These are phyloP conservation scores for Tupaia chinensis DNA, from an alignment of 2,113 vertebrate genomes.

Conservation along the genomic window DNA sequence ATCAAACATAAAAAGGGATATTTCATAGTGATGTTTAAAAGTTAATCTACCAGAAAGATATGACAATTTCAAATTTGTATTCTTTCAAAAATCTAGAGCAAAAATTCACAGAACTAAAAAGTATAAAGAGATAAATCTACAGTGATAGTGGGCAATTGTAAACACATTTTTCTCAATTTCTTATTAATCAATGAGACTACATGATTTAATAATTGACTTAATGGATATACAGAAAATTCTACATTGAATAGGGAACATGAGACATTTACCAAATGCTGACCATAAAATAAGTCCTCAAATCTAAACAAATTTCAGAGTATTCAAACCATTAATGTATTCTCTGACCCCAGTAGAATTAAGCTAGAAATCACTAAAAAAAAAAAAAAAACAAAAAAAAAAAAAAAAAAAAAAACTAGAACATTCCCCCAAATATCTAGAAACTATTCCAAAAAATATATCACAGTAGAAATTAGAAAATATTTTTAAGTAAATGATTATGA, in stretches of 20 bases:
- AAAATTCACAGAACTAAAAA: conserved; percentile 36
- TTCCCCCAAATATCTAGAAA: conserved; percentile 22
- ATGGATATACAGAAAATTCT: neutral
- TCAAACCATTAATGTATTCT: conserved; percentile 24
- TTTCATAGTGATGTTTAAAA: neutral
- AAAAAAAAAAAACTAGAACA: neutral
- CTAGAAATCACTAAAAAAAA: neutral
- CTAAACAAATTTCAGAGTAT: neutral
- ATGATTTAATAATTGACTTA: neutral
- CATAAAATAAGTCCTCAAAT: neutral
- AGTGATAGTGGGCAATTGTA: neutral
- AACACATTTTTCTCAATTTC: neutral
- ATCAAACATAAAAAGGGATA: conserved; percentile 30
- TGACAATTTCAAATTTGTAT: conserved; percentile 20
- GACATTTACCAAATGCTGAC: neutral
- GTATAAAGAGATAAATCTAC: neutral
- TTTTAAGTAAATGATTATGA: conserved; percentile 10
- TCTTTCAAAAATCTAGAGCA: neutral
- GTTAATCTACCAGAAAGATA: neutral
- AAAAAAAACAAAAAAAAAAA: neutral
- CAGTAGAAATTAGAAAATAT: neutral
- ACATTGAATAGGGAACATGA: neutral
- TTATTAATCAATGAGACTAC: conserved; percentile 42
- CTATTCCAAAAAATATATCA: neutral
- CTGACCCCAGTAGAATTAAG: neutral